Base-by-base conservation (phyloP, 1,140 invertebrate species). In the Trachymyrmex septentrionalis region DNA sequence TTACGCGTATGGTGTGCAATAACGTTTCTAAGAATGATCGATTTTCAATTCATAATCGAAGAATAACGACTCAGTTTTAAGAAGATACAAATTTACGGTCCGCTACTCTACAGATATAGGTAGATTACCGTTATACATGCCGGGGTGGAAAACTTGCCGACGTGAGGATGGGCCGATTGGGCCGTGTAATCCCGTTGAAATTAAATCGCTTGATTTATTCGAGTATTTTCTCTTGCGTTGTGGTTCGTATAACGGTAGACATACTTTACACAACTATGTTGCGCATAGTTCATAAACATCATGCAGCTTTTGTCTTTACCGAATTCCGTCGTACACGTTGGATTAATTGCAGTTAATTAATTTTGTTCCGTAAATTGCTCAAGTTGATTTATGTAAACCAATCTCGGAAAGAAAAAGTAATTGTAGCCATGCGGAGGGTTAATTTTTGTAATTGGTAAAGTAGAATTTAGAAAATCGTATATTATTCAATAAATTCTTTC, bases 201-300 rank as follows among this genome's bases (percentile, higher is more conserved):
- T 63, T 86, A 86, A 76, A 90, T 91, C 85, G 61, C 55, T 85
- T 85, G 86, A 92, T 91, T 90, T 86, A 87, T 90, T 88, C 81
- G 55, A 27, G 30, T 44, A 80, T 61, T 80, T 69, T 72, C 57
- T 64, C 76, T 30, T 67, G 76, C 81, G 75, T 63, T 72, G 57
- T 75, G 63, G 34, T 10, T 73, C 34, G 44, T 59, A 48, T 73
- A 84, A 19, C 69, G 59, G 19, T 19, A 19, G 21, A 57, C 88
- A 90, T 90, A 90, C 88, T 90, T 69, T 91, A 86, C 77, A 61
- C 30, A 90, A 90, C 86, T 90, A 90, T 90, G 86, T 76, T 16
- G 30, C 55, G 81, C 86, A 90, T 90, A 90, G 78, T 90, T 90
- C 50, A 67, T 59, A 87, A 88, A 80, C 66, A 44, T 72, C 61